Evolutionary conservation across 2,888 invertebrate genomes (phyloP).

Genomic region (Achlya flavicornis): DNA sequence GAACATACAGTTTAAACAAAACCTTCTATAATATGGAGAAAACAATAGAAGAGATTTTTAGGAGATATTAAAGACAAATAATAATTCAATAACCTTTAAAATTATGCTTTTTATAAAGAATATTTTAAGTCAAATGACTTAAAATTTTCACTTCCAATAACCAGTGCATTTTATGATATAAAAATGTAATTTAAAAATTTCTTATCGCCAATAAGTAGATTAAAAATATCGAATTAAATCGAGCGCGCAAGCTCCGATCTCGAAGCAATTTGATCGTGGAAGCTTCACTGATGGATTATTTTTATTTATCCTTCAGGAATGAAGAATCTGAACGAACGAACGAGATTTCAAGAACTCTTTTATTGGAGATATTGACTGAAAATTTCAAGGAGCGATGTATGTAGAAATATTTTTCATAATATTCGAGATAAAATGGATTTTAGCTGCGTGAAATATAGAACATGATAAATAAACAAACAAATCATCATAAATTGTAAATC

Average conservation of each 20-base stretch:
- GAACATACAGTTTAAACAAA: no score
- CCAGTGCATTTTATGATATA: not conserved
- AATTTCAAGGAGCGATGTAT: not conserved
- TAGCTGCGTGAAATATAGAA: no score
- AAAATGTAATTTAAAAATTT: conserved; percentile 2
- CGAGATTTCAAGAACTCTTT: not conserved
- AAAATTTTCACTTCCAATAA: not conserved
- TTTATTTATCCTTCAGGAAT: conserved; percentile 12
- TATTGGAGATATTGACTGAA: conserved; percentile 2
- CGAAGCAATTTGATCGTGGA: conserved; percentile 7
- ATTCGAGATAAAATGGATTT: no score
- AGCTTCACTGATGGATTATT: conserved; percentile 6
- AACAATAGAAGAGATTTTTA: no score
- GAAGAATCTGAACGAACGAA: not conserved
- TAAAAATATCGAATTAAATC: conserved; percentile 13
- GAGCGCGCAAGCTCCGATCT: not conserved
- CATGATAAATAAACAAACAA: no score
- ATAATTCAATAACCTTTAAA: no score
- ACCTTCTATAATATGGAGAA: no score
- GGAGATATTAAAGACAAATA: no score
- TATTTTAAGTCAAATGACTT: not conserved
- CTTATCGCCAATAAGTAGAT: conserved; percentile 9
- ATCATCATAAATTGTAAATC: no score
- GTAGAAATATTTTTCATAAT: not conserved
- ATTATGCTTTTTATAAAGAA: no score